Evolutionary conservation across 2,888 invertebrate species (phyloP).

Genomic region (Himalopsyche kuldschensis): DNA sequence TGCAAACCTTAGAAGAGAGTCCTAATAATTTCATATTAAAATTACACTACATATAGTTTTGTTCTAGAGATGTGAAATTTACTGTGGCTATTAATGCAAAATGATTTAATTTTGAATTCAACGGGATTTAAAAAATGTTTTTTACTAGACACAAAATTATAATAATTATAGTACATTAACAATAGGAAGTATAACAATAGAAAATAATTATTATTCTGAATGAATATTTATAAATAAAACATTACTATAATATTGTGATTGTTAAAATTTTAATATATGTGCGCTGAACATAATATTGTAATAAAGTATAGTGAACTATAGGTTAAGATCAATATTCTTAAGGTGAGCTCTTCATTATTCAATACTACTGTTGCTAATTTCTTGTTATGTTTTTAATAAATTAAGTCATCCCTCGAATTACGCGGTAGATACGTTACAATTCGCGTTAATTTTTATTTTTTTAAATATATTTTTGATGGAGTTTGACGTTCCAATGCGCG

Average conservation of each 20-base stretch:
- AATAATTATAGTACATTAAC: background rate
- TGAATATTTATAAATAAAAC: background rate
- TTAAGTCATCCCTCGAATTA: no score
- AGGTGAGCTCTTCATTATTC: background rate
- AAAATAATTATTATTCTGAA: background rate
- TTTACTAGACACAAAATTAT: background rate
- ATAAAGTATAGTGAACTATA: background rate
- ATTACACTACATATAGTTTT: no score
- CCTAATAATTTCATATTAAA: no score
- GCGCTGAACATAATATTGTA: background rate
- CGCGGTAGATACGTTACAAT: no score
- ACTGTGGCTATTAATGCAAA: no score
- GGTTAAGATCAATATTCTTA: background rate
- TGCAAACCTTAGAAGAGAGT: no score
- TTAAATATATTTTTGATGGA: no score
- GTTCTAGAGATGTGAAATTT: no score
- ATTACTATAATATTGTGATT: background rate
- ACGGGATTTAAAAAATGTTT: background rate
- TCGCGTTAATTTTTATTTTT: no score
- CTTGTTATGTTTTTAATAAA: no score
- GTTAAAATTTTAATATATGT: background rate
- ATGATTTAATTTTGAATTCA: no score
- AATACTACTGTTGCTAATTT: background rate
- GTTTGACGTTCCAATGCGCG: no score
- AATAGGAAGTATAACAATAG: background rate